A percentile compares a stretch with the other conserved stretches of the same genome.
Evolutionary conservation across 1,140 invertebrate genomes (phyloP).

Genomic region (Leptinotarsa texana): DNA sequence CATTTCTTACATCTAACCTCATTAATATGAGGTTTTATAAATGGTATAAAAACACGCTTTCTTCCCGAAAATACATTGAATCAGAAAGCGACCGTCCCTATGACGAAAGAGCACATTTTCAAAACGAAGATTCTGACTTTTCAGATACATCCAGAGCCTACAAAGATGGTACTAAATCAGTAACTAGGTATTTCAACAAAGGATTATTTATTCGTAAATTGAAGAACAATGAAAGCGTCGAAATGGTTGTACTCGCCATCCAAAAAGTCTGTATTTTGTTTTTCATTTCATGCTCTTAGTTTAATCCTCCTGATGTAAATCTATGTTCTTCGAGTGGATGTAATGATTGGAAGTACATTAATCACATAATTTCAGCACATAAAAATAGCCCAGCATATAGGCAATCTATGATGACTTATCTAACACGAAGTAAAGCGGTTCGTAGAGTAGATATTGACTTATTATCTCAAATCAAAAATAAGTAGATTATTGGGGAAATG

Average conservation of each 20-base stretch:
- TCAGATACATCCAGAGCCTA: too few relatives aligned
- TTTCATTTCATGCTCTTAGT: constrained; percentile 24
- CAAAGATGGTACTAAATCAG: too few relatives aligned
- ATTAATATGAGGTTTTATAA: too few relatives aligned
- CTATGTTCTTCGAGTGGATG: constrained; percentile 31
- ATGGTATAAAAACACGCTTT: too few relatives aligned
- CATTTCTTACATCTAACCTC: too few relatives aligned
- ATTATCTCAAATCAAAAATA: constrained; percentile 11
- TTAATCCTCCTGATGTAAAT: constrained; percentile 27
- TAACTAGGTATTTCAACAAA: too few relatives aligned
- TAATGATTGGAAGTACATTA: constrained; percentile 36
- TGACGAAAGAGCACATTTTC: not conserved
- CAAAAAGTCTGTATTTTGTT: constrained; percentile 19
- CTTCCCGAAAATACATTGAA: not conserved
- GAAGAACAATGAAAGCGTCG: constrained; percentile 11
- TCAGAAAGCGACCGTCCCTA: not conserved
- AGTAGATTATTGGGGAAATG: constrained; percentile 28
- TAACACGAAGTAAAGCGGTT: constrained; percentile 33
- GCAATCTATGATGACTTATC: constrained; percentile 35
- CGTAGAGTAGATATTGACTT: constrained; percentile 31
- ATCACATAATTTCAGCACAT: constrained; percentile 27
- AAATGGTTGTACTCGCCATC: constrained; percentile 16
- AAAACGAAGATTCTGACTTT: too few relatives aligned
- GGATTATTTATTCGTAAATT: too few relatives aligned
- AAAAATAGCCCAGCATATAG: constrained; percentile 30